These are phyloP conservation scores for Candoia aspera DNA, from an alignment of 2,113 vertebrate genomes.

Conservation along the genomic window DNA sequence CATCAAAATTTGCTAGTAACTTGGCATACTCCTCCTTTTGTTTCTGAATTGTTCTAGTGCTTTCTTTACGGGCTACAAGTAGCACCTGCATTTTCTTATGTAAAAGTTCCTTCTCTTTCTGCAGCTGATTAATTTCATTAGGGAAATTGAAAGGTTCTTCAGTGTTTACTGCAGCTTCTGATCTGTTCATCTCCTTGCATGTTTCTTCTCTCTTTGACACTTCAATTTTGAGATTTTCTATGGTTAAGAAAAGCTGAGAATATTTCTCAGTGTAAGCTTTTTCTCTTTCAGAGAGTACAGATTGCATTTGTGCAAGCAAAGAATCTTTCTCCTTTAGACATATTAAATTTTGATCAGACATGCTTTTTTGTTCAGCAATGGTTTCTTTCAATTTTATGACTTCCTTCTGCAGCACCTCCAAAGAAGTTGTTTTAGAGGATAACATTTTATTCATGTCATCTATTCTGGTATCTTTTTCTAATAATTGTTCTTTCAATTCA, in stretches of 20 bases:
- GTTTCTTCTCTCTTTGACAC: slow-evolving; percentile 59
- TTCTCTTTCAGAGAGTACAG: slow-evolving; percentile 62
- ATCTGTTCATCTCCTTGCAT: slow-evolving; percentile 38
- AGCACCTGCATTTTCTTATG: slow-evolving; percentile 79
- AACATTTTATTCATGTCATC: slow-evolving; percentile 51
- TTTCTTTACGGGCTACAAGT: slow-evolving; percentile 74
- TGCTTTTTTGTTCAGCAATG: slow-evolving; percentile 70
- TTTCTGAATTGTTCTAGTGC: slow-evolving; percentile 67
- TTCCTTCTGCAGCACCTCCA: slow-evolving; percentile 60
- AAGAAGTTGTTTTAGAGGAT: slow-evolving; percentile 51
- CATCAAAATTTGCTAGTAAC: slow-evolving; percentile 71
- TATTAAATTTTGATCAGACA: slow-evolving; percentile 65
- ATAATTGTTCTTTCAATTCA: slow-evolving; percentile 67
- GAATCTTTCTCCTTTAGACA: slow-evolving; percentile 69
- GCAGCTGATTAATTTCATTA: slow-evolving; percentile 52
- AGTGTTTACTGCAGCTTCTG: slow-evolving; percentile 5
- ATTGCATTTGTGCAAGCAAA: slow-evolving; percentile 67
- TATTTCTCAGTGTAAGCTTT: slow-evolving; percentile 63
- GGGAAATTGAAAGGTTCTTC: background rate
- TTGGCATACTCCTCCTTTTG: slow-evolving; percentile 64
- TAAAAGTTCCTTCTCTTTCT: slow-evolving; percentile 74
- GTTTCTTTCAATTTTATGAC: slow-evolving; percentile 54
- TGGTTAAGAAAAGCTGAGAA: slow-evolving; percentile 57
- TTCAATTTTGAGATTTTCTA: slow-evolving; percentile 71
- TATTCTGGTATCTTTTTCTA: slow-evolving; percentile 72